A percentile compares a stretch with the other conserved stretches of the same genome.
Evolutionary conservation across 2,888 invertebrate genomes (phyloP).

Genomic region (Nephrotoma flavescens): DNA sequence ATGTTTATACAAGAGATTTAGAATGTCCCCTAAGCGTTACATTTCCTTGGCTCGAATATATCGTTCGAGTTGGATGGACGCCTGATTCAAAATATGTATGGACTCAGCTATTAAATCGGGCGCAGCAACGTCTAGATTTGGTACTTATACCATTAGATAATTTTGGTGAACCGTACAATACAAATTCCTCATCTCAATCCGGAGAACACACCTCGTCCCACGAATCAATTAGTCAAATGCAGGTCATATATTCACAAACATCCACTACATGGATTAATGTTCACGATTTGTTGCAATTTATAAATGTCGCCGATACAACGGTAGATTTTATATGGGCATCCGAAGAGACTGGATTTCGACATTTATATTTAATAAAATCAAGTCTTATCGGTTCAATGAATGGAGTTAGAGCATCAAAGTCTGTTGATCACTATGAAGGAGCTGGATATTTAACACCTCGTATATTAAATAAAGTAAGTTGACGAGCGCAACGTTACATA

Average conservation of each 20-base stretch:
- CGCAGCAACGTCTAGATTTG: slow-evolving; percentile 72
- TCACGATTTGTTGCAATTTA: slow-evolving; percentile 76
- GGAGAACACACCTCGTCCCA: slow-evolving; percentile 26
- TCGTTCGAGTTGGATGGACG: slow-evolving; percentile 91
- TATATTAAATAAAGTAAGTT: slow-evolving; percentile 43
- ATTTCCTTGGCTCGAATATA: slow-evolving; percentile 90
- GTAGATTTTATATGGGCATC: slow-evolving; percentile 79
- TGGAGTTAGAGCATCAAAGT: slow-evolving; percentile 36
- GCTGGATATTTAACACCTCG: slow-evolving; percentile 37
- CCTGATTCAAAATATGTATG: slow-evolving; percentile 79
- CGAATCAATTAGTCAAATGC: slow-evolving; percentile 26
- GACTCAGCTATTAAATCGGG: slow-evolving; percentile 78
- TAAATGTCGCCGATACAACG: slow-evolving; percentile 35
- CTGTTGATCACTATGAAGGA: slow-evolving; percentile 20
- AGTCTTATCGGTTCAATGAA: slow-evolving; percentile 37
- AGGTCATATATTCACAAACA: slow-evolving; percentile 30
- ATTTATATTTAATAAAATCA: slow-evolving; percentile 68
- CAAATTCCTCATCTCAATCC: slow-evolving; percentile 31
- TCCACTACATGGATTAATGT: slow-evolving; percentile 89
- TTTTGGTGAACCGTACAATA: slow-evolving; percentile 41
- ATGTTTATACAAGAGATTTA: slow-evolving; percentile 60
- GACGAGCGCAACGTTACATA: too few species aligned
- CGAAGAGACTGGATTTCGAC: slow-evolving; percentile 80
- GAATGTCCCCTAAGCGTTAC: slow-evolving; percentile 60
- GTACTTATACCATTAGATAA: slow-evolving; percentile 67